Evolutionary conservation across 2,113 vertebrate genomes (phyloP).

Genomic region (Meles meles): DNA sequence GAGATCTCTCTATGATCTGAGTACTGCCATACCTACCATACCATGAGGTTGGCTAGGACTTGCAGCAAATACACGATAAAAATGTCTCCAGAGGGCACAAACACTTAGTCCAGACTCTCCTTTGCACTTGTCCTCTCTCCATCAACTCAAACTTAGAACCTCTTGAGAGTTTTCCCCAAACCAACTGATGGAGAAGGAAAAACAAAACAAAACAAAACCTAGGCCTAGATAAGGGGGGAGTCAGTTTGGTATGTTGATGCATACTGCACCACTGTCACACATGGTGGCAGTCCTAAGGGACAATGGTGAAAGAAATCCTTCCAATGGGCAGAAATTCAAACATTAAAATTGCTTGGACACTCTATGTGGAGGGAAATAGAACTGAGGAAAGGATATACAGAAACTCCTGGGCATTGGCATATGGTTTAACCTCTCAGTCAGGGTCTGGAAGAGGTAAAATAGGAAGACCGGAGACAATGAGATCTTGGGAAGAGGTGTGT

Average conservation of each 20-base stretch:
- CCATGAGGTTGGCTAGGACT: not conserved
- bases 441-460: not conserved
- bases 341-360: not conserved
- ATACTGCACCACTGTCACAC: not conserved
- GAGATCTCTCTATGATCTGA: not conserved
- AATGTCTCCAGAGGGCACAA: not conserved
- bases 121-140: not conserved
- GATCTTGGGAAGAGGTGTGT: not conserved
- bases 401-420: not conserved
- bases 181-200: not conserved
- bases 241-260: not conserved
- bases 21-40: not conserved
- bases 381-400: not conserved
- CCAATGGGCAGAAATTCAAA: not conserved
- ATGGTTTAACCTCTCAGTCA: not conserved
- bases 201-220: too few species aligned
- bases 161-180: not conserved
- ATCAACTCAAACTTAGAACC: not conserved
- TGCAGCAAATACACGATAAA: not conserved
- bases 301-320: not conserved
- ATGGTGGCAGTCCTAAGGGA: not conserved
- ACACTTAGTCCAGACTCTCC: not conserved
- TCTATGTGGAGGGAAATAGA: not conserved
- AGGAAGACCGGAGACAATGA: not conserved
- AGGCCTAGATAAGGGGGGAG: not conserved